These are phyloP conservation scores for Portunus trituberculatus DNA, from an alignment of 1,140 invertebrate species.

Conservation along the genomic window DNA sequence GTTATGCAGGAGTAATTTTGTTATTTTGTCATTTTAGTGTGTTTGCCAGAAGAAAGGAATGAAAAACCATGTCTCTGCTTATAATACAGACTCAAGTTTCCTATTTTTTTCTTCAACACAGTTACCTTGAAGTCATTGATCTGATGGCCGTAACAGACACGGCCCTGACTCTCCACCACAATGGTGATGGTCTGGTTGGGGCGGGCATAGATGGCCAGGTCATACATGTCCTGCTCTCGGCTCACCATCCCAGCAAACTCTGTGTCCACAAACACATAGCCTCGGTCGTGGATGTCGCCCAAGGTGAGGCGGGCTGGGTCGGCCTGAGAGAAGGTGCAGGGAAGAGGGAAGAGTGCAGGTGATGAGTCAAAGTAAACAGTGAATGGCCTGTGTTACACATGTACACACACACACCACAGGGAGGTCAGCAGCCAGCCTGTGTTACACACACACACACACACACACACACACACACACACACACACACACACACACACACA, in stretches of 20 bases:
- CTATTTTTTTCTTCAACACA: neutral
- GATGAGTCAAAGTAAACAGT: neutral
- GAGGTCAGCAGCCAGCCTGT: too few relatives aligned
- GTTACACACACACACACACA: too few relatives aligned
- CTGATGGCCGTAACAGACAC: slow-evolving; percentile 80
- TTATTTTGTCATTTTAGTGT: neutral
- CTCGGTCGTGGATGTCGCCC: slow-evolving; percentile 86
- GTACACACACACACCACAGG: too few relatives aligned
- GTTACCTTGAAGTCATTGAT: slow-evolving; percentile 80
- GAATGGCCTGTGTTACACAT: too few relatives aligned
- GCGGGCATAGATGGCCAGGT: slow-evolving; percentile 79
- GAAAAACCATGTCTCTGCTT: neutral
- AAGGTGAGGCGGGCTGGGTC: slow-evolving; percentile 84
- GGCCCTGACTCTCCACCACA: slow-evolving; percentile 82
- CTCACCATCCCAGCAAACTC: slow-evolving; percentile 79
- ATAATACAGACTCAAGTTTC: too few relatives aligned
- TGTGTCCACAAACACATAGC: slow-evolving; percentile 87
- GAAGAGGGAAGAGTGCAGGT: neutral
- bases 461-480: too few relatives aligned
- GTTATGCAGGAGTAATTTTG: neutral
- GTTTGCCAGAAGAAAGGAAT: neutral
- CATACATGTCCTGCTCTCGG: slow-evolving; percentile 78
- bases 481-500: too few relatives aligned
- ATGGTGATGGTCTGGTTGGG: slow-evolving; percentile 80
- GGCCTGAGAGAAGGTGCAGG: slow-evolving; percentile 76